Evolutionary conservation across 2,113 vertebrate genomes (phyloP).

Genomic region (Ceyx margarethae): DNA sequence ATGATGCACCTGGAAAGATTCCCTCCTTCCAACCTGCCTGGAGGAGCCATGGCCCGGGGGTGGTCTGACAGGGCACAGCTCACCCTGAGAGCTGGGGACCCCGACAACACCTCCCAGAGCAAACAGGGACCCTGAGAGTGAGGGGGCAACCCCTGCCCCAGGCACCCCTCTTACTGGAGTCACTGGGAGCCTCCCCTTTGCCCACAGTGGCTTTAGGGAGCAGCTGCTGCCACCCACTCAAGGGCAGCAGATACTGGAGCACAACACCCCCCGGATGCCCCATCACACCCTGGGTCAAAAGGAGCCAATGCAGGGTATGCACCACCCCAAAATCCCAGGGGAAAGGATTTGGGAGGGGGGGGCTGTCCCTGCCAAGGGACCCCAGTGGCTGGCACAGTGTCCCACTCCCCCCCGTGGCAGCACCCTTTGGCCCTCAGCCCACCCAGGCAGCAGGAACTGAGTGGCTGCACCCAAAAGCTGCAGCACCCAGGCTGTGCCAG

Average conservation of each 20-base stretch:
- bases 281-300: rapidly evolving
- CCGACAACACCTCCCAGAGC: background rate
- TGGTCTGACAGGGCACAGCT: background rate
- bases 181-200: background rate
- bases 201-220: background rate
- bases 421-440: background rate
- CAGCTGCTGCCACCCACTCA: background rate
- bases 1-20: background rate
- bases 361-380: rapidly evolving
- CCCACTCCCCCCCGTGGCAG: too few relatives aligned
- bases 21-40: background rate
- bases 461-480: rapidly evolving
- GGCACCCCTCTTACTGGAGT: background rate
- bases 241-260: background rate
- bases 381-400: rapidly evolving
- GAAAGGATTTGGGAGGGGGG: background rate
- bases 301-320: background rate
- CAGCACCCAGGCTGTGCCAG: too few relatives aligned
- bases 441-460: rapidly evolving
- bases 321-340: background rate
- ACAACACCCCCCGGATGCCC: background rate
- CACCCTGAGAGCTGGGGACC: rapidly evolving
- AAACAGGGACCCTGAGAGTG: background rate
- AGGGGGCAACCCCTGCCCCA: background rate
- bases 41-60: rapidly evolving